Evolutionary conservation across 2,797 vertebrate genomes (phyloP).

Genomic region (Chaunax sp.): DNA sequence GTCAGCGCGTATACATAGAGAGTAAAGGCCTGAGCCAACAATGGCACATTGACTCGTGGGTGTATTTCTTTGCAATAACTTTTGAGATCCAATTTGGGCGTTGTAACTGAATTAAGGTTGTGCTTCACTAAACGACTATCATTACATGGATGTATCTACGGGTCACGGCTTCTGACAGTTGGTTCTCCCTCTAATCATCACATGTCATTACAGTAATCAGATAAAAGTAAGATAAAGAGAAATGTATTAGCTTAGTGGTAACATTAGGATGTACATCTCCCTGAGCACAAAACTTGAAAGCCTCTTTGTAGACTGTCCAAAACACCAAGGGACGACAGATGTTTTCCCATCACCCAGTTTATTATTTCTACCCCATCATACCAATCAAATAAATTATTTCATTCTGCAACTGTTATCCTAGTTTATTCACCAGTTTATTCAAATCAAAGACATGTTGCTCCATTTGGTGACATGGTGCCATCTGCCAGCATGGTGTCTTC

Average conservation of each 20-base stretch:
- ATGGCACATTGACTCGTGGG: slow-evolving; percentile 32
- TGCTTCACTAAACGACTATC: slow-evolving; percentile 62
- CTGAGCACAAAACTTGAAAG: slow-evolving; percentile 52
- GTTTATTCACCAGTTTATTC: slow-evolving; percentile 69
- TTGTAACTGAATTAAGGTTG: slow-evolving; percentile 64
- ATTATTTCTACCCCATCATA: slow-evolving; percentile 59
- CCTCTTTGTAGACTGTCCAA: slow-evolving; percentile 55
- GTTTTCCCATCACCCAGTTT: slow-evolving; percentile 48
- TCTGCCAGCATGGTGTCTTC: slow-evolving; percentile 60
- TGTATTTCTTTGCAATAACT: slow-evolving; percentile 72
- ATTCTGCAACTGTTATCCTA: slow-evolving; percentile 59
- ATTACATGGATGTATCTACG: slow-evolving; percentile 61
- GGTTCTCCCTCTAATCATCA: slow-evolving; percentile 68
- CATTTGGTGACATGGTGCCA: slow-evolving; percentile 57
- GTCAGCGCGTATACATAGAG: slow-evolving; percentile 4
- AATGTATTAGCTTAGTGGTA: slow-evolving; percentile 57
- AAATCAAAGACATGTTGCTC: slow-evolving; percentile 64
- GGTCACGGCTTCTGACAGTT: slow-evolving; percentile 67
- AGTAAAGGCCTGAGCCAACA: slow-evolving; percentile 14
- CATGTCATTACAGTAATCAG: slow-evolving; percentile 70
- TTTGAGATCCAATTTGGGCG: slow-evolving; percentile 59
- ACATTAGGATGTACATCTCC: slow-evolving; percentile 59
- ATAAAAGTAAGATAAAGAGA: slow-evolving; percentile 69
- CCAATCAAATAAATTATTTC: slow-evolving; percentile 59
- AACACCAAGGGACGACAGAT: slow-evolving; percentile 58